These are phyloP conservation scores for Ctenochaetus hawaiiensis DNA, from an alignment of 2,797 vertebrate species.

Conservation along the genomic window DNA sequence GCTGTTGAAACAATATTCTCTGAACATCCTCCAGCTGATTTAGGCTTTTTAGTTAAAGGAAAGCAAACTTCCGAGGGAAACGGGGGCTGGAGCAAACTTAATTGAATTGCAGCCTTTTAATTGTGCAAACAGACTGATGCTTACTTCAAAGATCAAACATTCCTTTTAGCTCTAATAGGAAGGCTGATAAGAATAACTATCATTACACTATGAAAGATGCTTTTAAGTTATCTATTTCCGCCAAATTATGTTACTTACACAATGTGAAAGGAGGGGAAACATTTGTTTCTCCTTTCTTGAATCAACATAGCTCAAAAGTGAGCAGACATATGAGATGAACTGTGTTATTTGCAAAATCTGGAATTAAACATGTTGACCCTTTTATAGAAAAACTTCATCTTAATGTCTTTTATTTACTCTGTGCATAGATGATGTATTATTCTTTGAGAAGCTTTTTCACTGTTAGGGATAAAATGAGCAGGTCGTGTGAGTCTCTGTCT, in stretches of 20 bases:
- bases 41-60: not conserved
- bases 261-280: not conserved
- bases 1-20: not conserved
- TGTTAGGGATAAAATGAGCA: not conserved
- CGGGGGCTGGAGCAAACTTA: not conserved
- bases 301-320: not conserved
- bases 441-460: not conserved
- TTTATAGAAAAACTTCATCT: not conserved
- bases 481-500: slow-evolving; percentile 72
- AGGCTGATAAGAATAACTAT: not conserved
- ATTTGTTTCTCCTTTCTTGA: not conserved
- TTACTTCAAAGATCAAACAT: not conserved
- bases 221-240: not conserved
- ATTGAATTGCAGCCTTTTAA: not conserved
- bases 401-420: not conserved
- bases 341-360: not conserved
- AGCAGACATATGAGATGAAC: not conserved
- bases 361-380: not conserved
- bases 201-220: not conserved
- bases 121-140: not conserved
- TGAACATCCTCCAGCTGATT: not conserved
- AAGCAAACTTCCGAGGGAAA: not conserved
- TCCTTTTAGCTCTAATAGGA: not conserved
- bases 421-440: too few relatives aligned
- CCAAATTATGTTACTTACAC: too few relatives aligned